Base-by-base conservation (phyloP, 2,113 vertebrate species). In the Pseudorasbora parva region DNA sequence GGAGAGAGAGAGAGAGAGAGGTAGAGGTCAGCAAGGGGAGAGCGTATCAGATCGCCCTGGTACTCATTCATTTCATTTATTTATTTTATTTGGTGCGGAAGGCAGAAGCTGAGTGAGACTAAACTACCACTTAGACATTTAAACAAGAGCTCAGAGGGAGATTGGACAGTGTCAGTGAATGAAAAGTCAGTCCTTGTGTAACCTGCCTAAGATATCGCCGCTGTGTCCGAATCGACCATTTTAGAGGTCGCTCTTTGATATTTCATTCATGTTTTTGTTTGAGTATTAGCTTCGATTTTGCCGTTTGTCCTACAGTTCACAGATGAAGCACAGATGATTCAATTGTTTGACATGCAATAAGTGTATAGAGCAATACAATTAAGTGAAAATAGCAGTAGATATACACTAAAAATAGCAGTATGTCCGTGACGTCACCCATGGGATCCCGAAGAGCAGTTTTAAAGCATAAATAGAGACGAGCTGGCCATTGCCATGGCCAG, bases 1-100 rank as follows among this genome's bases (percentile, higher is more conserved):
- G 85, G 85, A 80, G 64, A 76, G 83, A 60, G 71, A 60, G 79
- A 68, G 78, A 43, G 85, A 86, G 85, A 80, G 64, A 76, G 83
- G n/a, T n/a, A 60, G 71, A 85, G 80, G 57, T 33, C 41, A 77
- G 27, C 45, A 74, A 45, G 62, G 51, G 69, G 59, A 68, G 79
- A 82, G 68, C 37, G 15, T 82, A 60, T 60, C 41, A 49, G 41
- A 75, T 74, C 51, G 17, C 81, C 56, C 71, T 73, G 68, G 54
- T 60, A 27, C 80, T 82, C n/a, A 71, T 68, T 72, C 80, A 59
- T 73, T 82, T 73, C 57, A 72, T 72, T 72, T 82, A 72, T 73
- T 80, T 80, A 33, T 80, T 85, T 80, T 21, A 64, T 60, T 74
- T 10, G 41, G 23, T 80, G 19, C 83, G 30, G 77, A 85, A 74